Percentiles rank a stretch among this genome's conserved stretches.
Conservation (phyloP, 1,140 invertebrate genomes). For the Pissodes strobi region DNA sequence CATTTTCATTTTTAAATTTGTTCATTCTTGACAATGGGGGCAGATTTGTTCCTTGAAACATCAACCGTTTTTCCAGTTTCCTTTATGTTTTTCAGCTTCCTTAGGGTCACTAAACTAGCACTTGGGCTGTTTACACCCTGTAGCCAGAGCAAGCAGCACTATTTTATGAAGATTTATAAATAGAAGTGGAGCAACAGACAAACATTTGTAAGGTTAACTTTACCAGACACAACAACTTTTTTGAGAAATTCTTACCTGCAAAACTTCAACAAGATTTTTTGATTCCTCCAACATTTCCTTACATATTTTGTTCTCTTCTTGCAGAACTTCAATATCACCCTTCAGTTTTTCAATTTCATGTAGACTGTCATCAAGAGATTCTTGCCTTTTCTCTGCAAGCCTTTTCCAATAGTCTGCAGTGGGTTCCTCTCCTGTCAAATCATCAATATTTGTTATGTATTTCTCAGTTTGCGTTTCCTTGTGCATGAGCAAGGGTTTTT, state of each 20-base stretch:
- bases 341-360: constrained; percentile 65
- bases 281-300: constrained; percentile 72
- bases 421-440: constrained; percentile 67
- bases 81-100: too few species aligned
- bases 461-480: constrained; percentile 62
- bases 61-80: too few species aligned
- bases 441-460: constrained; percentile 60
- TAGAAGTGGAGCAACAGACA: too few species aligned
- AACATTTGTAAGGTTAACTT: too few species aligned
- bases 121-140: too few species aligned
- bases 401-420: constrained; percentile 72
- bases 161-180: too few species aligned
- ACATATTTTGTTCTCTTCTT: constrained; percentile 66
- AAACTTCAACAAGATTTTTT: constrained; percentile 56
- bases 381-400: constrained; percentile 66
- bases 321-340: constrained; percentile 61
- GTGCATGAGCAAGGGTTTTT: constrained; percentile 44
- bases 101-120: too few species aligned
- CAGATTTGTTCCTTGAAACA: too few species aligned
- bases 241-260: constrained; percentile 61
- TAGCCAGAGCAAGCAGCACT: too few species aligned
- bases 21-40: too few species aligned
- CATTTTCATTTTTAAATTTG: too few species aligned
- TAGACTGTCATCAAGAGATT: constrained; percentile 67
- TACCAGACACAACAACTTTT: too few species aligned